Conservation (phyloP, 2,797 vertebrate species). For the Decapterus maruadsi region DNA sequence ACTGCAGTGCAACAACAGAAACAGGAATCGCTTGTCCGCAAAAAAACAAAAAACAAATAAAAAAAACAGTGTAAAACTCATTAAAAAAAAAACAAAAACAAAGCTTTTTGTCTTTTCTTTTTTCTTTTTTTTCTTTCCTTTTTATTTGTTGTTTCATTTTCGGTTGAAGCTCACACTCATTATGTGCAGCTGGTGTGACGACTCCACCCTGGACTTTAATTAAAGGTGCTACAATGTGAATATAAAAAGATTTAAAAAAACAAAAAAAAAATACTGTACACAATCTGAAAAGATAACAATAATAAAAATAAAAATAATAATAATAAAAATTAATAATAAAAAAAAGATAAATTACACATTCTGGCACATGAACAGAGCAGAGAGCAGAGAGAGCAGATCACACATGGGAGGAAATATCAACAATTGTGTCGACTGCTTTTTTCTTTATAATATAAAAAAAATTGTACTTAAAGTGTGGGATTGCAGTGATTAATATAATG, state of each 20-base stretch:
- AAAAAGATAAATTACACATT: slow-evolving; percentile 47
- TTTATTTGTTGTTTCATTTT: slow-evolving; percentile 17
- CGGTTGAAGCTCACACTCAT: slow-evolving; percentile 6
- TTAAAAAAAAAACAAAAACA: neutral
- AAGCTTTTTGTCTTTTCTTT: neutral
- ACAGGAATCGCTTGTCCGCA: slow-evolving; percentile 9
- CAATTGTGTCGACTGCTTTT: neutral
- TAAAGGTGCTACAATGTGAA: slow-evolving; percentile 38
- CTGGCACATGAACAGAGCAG: slow-evolving; percentile 7
- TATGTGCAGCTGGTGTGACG: slow-evolving; percentile 24
- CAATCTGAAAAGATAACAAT: too few relatives aligned
- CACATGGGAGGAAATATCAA: neutral
- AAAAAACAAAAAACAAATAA: neutral
- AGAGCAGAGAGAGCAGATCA: neutral
- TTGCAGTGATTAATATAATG: neutral
- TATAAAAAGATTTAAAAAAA: slow-evolving; percentile 22
- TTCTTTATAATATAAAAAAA: neutral
- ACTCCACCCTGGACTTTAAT: slow-evolving; percentile 8
- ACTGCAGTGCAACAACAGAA: slow-evolving; percentile 39
- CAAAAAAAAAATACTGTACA: too few relatives aligned
- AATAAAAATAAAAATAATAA: neutral
- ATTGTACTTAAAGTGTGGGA: neutral
- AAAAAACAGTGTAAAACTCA: slow-evolving; percentile 54
- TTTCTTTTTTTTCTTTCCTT: too few relatives aligned
- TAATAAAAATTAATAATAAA: neutral